Evolutionary conservation across 2,797 vertebrate genomes (phyloP).

Genomic region (Melanotaenia pygmaea): DNA sequence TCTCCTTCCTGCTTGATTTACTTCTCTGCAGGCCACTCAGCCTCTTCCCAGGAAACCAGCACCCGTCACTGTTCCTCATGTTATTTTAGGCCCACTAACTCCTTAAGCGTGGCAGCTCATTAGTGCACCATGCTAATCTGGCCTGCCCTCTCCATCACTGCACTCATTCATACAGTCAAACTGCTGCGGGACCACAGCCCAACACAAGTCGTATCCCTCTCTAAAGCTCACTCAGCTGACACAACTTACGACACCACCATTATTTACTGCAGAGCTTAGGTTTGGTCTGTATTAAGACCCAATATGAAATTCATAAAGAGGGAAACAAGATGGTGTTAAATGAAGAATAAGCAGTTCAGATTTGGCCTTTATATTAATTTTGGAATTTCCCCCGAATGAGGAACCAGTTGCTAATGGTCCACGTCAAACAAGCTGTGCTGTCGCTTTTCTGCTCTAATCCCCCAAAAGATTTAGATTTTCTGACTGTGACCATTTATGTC

Average conservation of each 20-base stretch:
- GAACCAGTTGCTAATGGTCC: constrained; percentile 44
- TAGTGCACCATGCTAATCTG: constrained; percentile 77
- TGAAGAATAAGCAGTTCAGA: constrained; percentile 53
- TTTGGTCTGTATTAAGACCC: constrained; percentile 44
- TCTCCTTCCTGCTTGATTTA: constrained; percentile 84
- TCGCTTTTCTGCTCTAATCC: constrained; percentile 10
- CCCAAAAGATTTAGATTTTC: constrained; percentile 21
- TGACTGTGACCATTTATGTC: constrained; percentile 22
- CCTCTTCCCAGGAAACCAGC: constrained; percentile 54
- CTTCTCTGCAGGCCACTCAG: constrained; percentile 53
- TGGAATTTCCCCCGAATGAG: constrained; percentile 46
- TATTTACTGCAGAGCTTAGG: constrained; percentile 23
- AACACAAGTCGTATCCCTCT: constrained; percentile 66
- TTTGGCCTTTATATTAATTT: constrained; percentile 45
- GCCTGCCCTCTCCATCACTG: constrained; percentile 65
- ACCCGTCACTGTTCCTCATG: constrained; percentile 40
- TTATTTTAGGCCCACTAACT: constrained; percentile 71
- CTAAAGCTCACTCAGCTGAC: constrained; percentile 60
- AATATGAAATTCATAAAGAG: constrained; percentile 30
- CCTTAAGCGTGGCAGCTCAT: constrained; percentile 68
- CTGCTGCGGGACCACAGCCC: constrained; percentile 60
- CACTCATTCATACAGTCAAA: constrained; percentile 63
- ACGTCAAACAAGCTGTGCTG: constrained; percentile 19
- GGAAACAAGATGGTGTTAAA: constrained; percentile 55
- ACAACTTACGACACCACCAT: constrained; percentile 35